Evolutionary conservation across 2,797 vertebrate species (phyloP), one percentile per base, ranked within the genome.

Genomic region (Heliangelus exortis): DNA sequence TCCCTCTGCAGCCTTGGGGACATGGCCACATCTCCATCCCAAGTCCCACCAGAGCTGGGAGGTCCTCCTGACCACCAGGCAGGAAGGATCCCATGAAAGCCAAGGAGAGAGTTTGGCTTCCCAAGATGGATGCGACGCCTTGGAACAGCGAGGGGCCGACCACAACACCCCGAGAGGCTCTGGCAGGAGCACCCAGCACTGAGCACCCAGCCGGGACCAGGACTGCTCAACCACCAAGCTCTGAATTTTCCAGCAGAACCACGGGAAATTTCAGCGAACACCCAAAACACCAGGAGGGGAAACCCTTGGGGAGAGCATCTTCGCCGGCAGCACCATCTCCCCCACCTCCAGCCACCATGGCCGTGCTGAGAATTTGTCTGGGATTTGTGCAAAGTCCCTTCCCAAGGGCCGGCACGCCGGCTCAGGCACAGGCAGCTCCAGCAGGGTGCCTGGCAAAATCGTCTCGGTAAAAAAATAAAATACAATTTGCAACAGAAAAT

Each of bases 321-420:
- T 15, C 58, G 7, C 63, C 3, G 9, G 33, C 1, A 50, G 48
- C 48, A 50, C 21, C 22, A 23, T 23, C 48, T 50, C 22, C 22
- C 48, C 22, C 48, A 50, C 48, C 48, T 50, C 48, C 48, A 50
- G 48, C 48, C 48, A 21, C 17, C 10, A 1, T 1, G 0, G 23
- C 23, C 1, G 2, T 2, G 39, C 31, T 3, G 2, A 13, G 59
- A 41, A 22, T 0, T 3, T 14, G 43, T 5, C 33, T 0, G 1
- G 8, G 66, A 26, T 66, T 47, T 13, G 57, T 7, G 22, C 66
- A 76, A 71, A 74, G 9, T 15, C 25, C 21, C 29, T 75, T 78
- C 36, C 83, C 63, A 8, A 43, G 57, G 48, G 51, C 22, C 0
- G 0, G 63, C 26, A 10, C 17, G 51, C 22, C 0, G 0, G 63